phyloP scores from a whole-genome alignment of 2,113 vertebrate species.

The Mormoops blainvillei region DNA sequence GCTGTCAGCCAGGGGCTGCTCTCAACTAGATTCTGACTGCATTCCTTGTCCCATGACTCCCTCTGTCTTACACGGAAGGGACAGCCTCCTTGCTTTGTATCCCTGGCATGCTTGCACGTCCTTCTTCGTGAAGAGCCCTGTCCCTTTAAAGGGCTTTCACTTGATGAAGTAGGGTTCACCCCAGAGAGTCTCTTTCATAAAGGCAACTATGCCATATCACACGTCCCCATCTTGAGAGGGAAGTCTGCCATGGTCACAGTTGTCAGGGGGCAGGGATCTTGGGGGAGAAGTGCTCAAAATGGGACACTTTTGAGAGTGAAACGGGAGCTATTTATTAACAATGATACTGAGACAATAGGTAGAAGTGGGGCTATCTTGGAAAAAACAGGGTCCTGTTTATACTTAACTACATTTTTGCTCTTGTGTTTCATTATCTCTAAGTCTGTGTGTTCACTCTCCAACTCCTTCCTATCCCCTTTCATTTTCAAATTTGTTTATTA shows the following conservation, averaged over 20 bases:
- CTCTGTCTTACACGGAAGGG: neutral
- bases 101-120: neutral
- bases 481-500: neutral
- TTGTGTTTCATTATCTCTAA: neutral
- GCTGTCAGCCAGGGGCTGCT: neutral
- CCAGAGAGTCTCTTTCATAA: neutral
- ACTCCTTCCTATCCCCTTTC: neutral
- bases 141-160: neutral
- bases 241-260: neutral
- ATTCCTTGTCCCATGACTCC: neutral
- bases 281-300: neutral
- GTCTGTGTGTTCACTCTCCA: neutral
- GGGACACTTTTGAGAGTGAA: neutral
- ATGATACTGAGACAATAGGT: neutral
- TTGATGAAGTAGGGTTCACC: neutral
- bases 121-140: neutral
- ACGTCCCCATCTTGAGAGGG: neutral
- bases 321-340: neutral
- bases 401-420: neutral
- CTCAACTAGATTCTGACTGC: neutral
- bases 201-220: neutral
- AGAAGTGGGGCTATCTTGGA: neutral
- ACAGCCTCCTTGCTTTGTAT: neutral
- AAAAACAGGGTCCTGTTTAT: neutral
- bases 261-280: neutral